These are phyloP conservation scores for Dicyrtomina minuta DNA, from an alignment of 2,888 invertebrate genomes.

Conservation along the genomic window DNA sequence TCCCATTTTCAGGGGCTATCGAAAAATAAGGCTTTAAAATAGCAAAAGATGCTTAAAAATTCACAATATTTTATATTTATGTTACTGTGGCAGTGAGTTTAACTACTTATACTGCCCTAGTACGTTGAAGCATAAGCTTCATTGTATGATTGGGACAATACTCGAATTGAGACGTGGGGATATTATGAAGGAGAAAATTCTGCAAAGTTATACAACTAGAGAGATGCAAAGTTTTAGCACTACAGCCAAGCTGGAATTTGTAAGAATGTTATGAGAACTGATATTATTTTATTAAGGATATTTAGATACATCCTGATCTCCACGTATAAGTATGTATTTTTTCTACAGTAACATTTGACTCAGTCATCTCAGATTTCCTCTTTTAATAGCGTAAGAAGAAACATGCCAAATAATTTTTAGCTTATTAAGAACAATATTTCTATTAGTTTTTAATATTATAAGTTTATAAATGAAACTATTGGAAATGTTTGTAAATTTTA, in stretches of 20 bases:
- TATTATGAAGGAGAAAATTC: too few species aligned
- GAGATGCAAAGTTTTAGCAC: too few species aligned
- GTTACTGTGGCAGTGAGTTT: background rate
- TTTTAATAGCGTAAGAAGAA: background rate
- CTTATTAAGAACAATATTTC: background rate
- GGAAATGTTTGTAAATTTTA: background rate
- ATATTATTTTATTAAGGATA: slow-evolving; percentile 16
- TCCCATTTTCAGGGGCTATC: background rate
- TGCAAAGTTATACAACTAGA: too few species aligned
- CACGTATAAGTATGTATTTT: slow-evolving; percentile 4
- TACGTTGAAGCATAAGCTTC: too few species aligned
- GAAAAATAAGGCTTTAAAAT: too few species aligned
- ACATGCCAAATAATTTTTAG: background rate
- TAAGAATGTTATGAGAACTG: background rate
- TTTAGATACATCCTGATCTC: slow-evolving; percentile 20
- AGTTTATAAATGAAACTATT: background rate
- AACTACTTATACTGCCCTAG: background rate
- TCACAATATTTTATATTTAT: too few species aligned
- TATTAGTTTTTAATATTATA: background rate
- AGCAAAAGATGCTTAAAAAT: background rate
- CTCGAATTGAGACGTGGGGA: too few species aligned
- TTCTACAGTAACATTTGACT: background rate
- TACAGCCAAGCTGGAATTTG: too few species aligned
- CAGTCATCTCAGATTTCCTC: background rate
- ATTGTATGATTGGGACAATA: too few species aligned